These are phyloP conservation scores for Athetis lepigone DNA, from an alignment of 2,888 invertebrate species.

Conservation along the genomic window DNA sequence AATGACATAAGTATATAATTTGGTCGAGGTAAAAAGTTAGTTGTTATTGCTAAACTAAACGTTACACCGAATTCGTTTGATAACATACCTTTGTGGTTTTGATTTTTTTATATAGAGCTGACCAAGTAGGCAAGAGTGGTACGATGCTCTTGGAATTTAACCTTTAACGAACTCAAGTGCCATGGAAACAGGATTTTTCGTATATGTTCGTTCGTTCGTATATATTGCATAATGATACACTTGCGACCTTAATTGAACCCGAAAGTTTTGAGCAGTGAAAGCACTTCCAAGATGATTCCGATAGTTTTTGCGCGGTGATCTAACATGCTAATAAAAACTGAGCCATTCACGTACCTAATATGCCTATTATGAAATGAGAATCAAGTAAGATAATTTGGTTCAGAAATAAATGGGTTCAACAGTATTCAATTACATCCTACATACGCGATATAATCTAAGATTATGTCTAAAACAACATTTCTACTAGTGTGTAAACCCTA, in stretches of 20 bases:
- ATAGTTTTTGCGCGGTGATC: slow-evolving; percentile 49
- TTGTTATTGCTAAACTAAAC: slow-evolving; percentile 20
- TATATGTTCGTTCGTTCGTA: background rate
- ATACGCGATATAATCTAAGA: background rate
- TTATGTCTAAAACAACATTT: slow-evolving; percentile 15
- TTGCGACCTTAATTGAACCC: slow-evolving; percentile 24
- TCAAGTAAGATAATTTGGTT: background rate
- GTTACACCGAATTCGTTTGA: slow-evolving; percentile 4
- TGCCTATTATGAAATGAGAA: slow-evolving; percentile 12
- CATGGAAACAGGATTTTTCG: background rate
- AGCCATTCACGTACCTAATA: slow-evolving; percentile 3
- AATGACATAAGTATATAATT: slow-evolving; percentile 31
- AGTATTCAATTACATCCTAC: background rate
- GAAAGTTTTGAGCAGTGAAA: slow-evolving; percentile 57
- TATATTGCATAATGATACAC: slow-evolving; percentile 8
- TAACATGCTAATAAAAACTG: slow-evolving; percentile 43
- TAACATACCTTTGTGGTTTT: slow-evolving; percentile 19
- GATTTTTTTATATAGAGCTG: slow-evolving; percentile 10
- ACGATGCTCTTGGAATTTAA: background rate
- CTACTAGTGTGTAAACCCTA: slow-evolving; percentile 35
- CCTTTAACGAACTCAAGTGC: background rate
- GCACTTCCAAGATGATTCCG: slow-evolving; percentile 39
- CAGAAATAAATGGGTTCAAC: background rate
- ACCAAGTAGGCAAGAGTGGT: background rate
- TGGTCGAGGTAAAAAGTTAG: slow-evolving; percentile 30